These are phyloP conservation scores for Pterostichus niger DNA, from an alignment of 2,888 invertebrate genomes.

Conservation along the genomic window DNA sequence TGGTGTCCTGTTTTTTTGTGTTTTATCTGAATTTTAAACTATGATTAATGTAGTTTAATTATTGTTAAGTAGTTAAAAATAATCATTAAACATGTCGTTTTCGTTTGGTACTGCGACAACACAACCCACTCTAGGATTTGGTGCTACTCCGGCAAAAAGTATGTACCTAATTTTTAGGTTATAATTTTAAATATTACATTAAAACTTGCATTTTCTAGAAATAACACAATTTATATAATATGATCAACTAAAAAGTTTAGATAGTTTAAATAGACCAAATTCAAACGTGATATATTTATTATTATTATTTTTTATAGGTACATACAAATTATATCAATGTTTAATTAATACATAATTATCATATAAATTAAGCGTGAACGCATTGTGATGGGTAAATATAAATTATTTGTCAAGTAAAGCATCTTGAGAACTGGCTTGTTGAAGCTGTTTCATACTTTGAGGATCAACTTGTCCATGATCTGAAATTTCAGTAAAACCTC, in stretches of 20 bases:
- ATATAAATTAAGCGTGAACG: neutral
- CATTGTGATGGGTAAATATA: neutral
- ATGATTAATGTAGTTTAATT: conserved; percentile 42
- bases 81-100: conserved; percentile 71
- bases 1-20: neutral
- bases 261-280: too few species aligned
- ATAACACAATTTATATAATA: too few species aligned
- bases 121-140: conserved; percentile 60
- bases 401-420: conserved; percentile 50
- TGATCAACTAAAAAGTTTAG: too few species aligned
- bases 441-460: conserved; percentile 63
- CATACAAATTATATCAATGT: neutral
- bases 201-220: too few species aligned
- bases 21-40: conserved; percentile 25
- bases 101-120: conserved; percentile 71
- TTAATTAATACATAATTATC: conserved; percentile 1
- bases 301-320: too few species aligned
- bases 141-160: conserved; percentile 57
- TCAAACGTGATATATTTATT: too few species aligned
- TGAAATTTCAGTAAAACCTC: conserved; percentile 61
- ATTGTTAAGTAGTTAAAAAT: conserved; percentile 19
- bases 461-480: conserved; percentile 69
- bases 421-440: conserved; percentile 49
- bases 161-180: conserved; percentile 48
- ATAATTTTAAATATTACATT: conserved; percentile 25